phyloP scores from a whole-genome alignment of 2,888 invertebrate genomes.

The Mythimna loreyi region DNA sequence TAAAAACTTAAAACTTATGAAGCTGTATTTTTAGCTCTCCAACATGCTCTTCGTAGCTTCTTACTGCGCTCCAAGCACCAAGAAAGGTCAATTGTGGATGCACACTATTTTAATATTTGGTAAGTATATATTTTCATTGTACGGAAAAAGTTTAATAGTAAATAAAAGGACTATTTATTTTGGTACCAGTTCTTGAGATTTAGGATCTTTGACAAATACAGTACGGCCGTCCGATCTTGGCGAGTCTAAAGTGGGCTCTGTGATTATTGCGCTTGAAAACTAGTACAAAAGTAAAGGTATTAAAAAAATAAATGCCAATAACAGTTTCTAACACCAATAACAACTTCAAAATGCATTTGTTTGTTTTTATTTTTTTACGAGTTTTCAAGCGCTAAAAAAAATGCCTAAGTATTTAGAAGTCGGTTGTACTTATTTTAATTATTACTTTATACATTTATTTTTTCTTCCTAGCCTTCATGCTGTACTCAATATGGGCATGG shows the following conservation, averaged over 20 bases:
- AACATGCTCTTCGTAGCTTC: slow-evolving; percentile 95
- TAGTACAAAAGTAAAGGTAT: no score
- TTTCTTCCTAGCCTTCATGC: slow-evolving; percentile 92
- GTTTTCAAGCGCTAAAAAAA: no score
- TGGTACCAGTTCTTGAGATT: not conserved
- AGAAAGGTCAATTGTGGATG: slow-evolving; percentile 95
- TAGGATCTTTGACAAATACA: not conserved
- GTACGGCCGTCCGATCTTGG: no score
- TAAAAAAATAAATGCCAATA: no score
- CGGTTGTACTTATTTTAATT: no score
- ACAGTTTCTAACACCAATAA: no score
- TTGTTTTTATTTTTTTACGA: no score
- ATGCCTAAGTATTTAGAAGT: no score
- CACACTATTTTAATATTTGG: slow-evolving; percentile 95
- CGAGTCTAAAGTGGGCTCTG: no score
- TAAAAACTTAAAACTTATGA: not conserved
- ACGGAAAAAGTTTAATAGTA: not conserved
- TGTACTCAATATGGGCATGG: slow-evolving; percentile 97
- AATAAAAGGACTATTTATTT: not conserved
- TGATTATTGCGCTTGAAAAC: no score
- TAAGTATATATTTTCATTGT: slow-evolving; percentile 72
- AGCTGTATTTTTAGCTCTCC: slow-evolving; percentile 92
- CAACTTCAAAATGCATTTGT: no score
- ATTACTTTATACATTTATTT: no score
- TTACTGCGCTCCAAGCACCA: slow-evolving; percentile 94